Evolutionary conservation across 2,113 vertebrate genomes (phyloP), one percentile per base, ranked within the genome.

Genomic region (Pipra filicauda): DNA sequence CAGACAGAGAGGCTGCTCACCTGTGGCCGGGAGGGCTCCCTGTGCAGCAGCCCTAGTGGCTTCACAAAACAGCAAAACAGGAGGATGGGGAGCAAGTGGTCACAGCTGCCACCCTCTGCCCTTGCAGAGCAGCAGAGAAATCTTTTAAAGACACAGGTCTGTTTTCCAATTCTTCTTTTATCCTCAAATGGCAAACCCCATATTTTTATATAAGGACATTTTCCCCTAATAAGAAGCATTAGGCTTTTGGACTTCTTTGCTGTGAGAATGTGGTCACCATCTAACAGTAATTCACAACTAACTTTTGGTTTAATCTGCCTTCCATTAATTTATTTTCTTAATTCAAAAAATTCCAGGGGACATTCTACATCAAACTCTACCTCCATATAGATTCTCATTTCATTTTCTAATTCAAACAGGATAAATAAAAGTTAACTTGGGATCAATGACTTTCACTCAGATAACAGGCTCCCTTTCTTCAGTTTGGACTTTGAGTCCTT

Each of bases 1-100:
- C 98, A 97, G 98, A 98, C 98, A 98, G 98, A 33, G 4, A 94
- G 85, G 96, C 97, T 97, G 98, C 98, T 99, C 99, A 99, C 99
- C 99, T 99, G 99, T 98, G 99, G 98, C 98, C 94, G 2, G 90
- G 97, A 98, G 97, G 97, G 96, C 96, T 99, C 99, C 98, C 98
- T 97, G 97, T 96, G 98, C 98, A 98, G 98, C 98, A 98, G 97
- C 97, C 97, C 97, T 96, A 97, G 98, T 90, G 98, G 96, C 97
- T 98, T 93, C 98, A 98, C 97, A 98, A 95, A 97, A 94, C 81
- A 74, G 94, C 86, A 97, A 97, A 98, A 97, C 96, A 98, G 96
- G 93, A 94, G 52, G 76, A 87, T 89, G 78, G 96, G 93, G 82
- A 91, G n/a, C 4, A 15, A 26, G 12, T 74, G 70, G 96, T 52